Evolutionary conservation across 2,888 invertebrate genomes (phyloP), one percentile per base, ranked within the genome.

Genomic region (Microplitis manilae): DNA sequence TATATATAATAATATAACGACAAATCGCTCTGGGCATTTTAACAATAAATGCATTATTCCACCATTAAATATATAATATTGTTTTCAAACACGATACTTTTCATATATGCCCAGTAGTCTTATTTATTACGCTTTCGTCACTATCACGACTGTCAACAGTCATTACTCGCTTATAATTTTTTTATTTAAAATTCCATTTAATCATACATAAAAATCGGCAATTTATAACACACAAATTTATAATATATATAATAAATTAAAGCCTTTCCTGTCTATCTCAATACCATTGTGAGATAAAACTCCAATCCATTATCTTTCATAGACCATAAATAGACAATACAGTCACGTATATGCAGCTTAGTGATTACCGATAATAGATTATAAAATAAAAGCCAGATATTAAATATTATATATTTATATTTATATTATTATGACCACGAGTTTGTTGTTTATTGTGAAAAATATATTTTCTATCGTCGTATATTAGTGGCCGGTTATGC

Each of bases 31-130:
- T n/a, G 38, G 41, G 71, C 40, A 64, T 15, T 68, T 38, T 67
- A 73, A 61, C 76, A 30, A 72, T 69, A 68, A 79, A 79, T 64
- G 70, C 62, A 80, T 30, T 30, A 30, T 79, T 79, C 76, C 65
- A 74, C 68, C 70, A 77, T 72, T 61, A 50, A 50, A 13, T 13
- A 50, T 13, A 50, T 50, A 50, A 50, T 50, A 50, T 50, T 50
- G 50, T 50, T 50, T 50, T 50, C 50, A 50, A 15, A 50, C 20
- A 68, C 50, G 50, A 50, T 50, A 50, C 50, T 17, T 17, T 17
- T 50, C 50, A 50, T 50, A 50, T 13, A 50, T 50, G 50, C 50
- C 13, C 50, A 50, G 50, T 50, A 50, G 50, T 50, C 50, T 50
- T 50, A 50, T 50, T 50, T 50, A 50, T 50, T 50, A 50, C 13